Conservation (phyloP, 2,113 vertebrate genomes). For the Poeciliopsis prolifica region DNA sequence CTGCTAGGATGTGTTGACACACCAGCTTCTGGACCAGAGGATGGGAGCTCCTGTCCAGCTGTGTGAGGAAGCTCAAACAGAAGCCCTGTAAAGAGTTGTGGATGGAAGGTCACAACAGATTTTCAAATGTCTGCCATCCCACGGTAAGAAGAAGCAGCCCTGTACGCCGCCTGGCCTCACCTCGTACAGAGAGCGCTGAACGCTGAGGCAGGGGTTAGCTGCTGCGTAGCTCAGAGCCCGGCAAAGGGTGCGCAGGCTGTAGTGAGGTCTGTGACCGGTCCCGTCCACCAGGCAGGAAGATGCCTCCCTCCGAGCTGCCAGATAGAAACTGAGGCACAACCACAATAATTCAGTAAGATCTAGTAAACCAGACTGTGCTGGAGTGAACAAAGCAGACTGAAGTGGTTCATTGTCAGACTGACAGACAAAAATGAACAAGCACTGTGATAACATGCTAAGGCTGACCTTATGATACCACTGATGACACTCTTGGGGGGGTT, state of each 20-base stretch:
- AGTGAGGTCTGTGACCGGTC: constrained; percentile 92
- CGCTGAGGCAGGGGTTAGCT: constrained; percentile 85
- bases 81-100: constrained; percentile 84
- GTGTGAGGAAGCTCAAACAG: constrained; percentile 95
- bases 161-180: constrained; percentile 61
- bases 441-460: too few relatives aligned
- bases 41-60: constrained; percentile 91
- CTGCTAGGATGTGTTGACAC: constrained; percentile 87
- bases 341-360: not conserved
- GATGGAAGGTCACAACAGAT: not conserved
- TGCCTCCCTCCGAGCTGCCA: constrained; percentile 87
- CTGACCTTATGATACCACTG: constrained; percentile 92
- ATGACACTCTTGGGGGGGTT: constrained; percentile 84
- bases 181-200: constrained; percentile 95
- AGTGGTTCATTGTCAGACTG: too few relatives aligned
- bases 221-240: constrained; percentile 90
- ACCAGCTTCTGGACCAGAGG: constrained; percentile 92
- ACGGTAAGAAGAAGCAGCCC: not conserved
- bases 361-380: not conserved
- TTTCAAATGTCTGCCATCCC: not conserved
- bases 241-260: constrained; percentile 94
- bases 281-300: constrained; percentile 86
- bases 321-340: constrained; percentile 86
- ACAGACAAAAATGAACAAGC: too few relatives aligned
- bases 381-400: too few relatives aligned